Evolutionary conservation across 2,888 invertebrate species (phyloP), one percentile per base, ranked within the genome.

Genomic region (Eretmocerus hayati): DNA sequence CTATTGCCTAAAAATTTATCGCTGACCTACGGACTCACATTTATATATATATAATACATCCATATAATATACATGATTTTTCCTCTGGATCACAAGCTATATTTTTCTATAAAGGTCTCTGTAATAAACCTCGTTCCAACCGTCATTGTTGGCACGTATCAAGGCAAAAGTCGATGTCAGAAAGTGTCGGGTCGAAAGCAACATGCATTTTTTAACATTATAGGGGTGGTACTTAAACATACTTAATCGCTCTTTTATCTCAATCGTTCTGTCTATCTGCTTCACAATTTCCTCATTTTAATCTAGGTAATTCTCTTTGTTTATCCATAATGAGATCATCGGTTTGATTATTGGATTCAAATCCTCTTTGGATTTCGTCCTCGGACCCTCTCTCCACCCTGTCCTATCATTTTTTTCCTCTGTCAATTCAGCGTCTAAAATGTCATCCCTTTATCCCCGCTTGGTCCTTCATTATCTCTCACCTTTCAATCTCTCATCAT

Each of bases 301-400:
- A n/a, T n/a, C n/a, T n/a, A 65, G 61, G 63, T 65, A 61, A 62
- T 67, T 64, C 63, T 69, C 65, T 67, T 69, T 66, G 65, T 67
- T 67, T 67, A 69, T 67, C 61, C 63, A 48, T 71, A 71, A 69
- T 71, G 71, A 71, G 71, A 71, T 71, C 71, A 70, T 65, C 64
- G 62, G n/a, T 70, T 71, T 71, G 71, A 71, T 71, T 70, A 69
- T 70, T 69, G 61, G 67, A 67, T 71, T 58, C 65, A 64, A 68
- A 64, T 71, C 69, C 69, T 71, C 70, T 71, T 71, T 71, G 70
- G 71, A 69, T 68, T 69, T 69, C 67, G 66, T 65, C 64, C 64
- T 66, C 63, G 55, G 56, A 53, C 54, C 57, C 22, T 13, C 39
- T 21, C 23, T 23, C 39, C 23, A 2, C 22, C 23, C 15, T 3